A percentile compares a stretch with the other conserved stretches of the same genome.
These are phyloP conservation scores for Tragelaphus strepsiceros DNA, from an alignment of 2,113 vertebrate species.

Conservation along the genomic window DNA sequence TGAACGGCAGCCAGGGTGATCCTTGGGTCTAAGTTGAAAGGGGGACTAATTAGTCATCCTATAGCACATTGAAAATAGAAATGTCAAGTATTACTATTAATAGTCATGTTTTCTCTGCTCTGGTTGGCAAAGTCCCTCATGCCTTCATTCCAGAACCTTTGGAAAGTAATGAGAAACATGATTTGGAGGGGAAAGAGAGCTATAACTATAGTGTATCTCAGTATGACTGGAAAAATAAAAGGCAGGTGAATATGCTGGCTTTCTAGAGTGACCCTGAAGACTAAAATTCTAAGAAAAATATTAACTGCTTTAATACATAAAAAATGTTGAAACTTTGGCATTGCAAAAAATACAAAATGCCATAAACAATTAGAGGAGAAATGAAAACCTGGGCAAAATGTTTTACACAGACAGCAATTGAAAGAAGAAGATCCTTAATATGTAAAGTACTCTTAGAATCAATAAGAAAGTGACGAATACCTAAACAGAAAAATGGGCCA, in stretches of 20 bases:
- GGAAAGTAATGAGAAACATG: conserved; percentile 30
- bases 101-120: conserved; percentile 45
- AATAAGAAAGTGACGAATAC: neutral
- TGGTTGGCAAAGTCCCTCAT: conserved; percentile 27
- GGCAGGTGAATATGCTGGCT: neutral
- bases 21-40: conserved; percentile 4
- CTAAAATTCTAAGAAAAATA: neutral
- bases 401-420: neutral
- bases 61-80: conserved; percentile 60
- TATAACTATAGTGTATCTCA: neutral
- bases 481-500: conserved; percentile 12
- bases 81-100: conserved; percentile 66
- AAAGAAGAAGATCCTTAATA: conserved; percentile 37
- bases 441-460: conserved; percentile 30
- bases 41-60: conserved; percentile 48
- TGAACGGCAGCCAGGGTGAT: conserved; percentile 23
- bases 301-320: neutral
- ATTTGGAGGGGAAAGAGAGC: neutral
- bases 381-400: conserved; percentile 11
- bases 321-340: neutral
- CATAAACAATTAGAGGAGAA: neutral
- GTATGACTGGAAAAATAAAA: conserved; percentile 21
- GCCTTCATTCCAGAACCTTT: conserved; percentile 32
- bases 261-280: neutral
- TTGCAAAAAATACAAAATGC: neutral